A percentile compares a stretch with the other conserved stretches of the same genome.
These are phyloP conservation scores for Galerucella pusilla DNA, from an alignment of 2,888 invertebrate species.

Conservation along the genomic window DNA sequence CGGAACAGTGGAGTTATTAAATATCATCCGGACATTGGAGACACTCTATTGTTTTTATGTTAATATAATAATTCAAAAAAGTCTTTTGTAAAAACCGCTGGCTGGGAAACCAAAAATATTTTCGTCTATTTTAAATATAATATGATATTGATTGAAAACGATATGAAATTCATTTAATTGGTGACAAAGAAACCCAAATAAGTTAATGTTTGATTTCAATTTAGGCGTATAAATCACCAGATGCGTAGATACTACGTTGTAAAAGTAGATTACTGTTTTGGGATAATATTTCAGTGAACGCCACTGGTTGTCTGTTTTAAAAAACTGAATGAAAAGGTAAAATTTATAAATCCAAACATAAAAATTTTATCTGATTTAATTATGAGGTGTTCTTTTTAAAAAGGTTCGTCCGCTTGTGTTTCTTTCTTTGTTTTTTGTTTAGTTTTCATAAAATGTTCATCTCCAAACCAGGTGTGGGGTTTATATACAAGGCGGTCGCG, in stretches of 20 bases:
- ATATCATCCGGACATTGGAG: constrained; percentile 51
- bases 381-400: constrained; percentile 55
- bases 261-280: background rate
- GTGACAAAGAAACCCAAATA: constrained; percentile 51
- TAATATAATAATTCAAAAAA: constrained; percentile 51
- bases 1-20: constrained; percentile 49
- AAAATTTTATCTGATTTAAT: constrained; percentile 54
- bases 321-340: constrained; percentile 47
- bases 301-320: constrained; percentile 31
- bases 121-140: constrained; percentile 56
- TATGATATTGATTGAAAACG: constrained; percentile 59
- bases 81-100: constrained; percentile 52
- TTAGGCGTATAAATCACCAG: constrained; percentile 39
- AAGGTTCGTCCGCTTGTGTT: constrained; percentile 44
- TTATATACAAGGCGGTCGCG: constrained; percentile 31
- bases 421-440: constrained; percentile 39
- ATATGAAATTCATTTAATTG: constrained; percentile 57
- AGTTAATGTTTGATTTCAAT: constrained; percentile 55
- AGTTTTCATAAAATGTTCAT: constrained; percentile 54
- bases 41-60: constrained; percentile 59
- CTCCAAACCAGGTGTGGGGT: constrained; percentile 48
- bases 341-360: constrained; percentile 52
- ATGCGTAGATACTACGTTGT: constrained; percentile 15
- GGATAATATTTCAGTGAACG: constrained; percentile 22
- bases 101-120: constrained; percentile 46